These are phyloP conservation scores for Perizoma affinitatum DNA, from an alignment of 2,888 invertebrate species.

Conservation along the genomic window DNA sequence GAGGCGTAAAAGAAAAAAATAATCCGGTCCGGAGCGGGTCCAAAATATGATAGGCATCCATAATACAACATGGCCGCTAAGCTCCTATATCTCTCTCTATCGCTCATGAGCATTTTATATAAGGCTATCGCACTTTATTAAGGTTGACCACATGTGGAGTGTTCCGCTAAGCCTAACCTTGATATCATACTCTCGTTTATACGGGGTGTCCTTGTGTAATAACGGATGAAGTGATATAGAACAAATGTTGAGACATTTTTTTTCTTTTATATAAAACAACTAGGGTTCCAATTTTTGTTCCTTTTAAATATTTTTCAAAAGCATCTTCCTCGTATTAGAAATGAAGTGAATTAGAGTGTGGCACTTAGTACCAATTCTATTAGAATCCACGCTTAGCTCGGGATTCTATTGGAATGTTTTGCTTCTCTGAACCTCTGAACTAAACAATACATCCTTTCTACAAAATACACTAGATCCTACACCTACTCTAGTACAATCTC, in stretches of 20 bases:
- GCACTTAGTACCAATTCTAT: no score
- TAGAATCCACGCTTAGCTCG: no score
- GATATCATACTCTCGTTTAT: constrained; percentile 80
- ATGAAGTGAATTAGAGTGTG: no score
- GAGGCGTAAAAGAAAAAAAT: constrained; percentile 80
- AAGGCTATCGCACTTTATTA: constrained; percentile 77
- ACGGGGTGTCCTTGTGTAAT: constrained; percentile 63
- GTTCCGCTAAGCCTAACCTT: constrained; percentile 84
- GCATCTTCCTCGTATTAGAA: no score
- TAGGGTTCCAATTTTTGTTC: no score
- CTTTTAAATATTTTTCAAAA: no score
- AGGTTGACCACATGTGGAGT: constrained; percentile 84
- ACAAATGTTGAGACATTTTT: constrained; percentile 1
- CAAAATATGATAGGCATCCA: constrained; percentile 85
- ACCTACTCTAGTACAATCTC: no score
- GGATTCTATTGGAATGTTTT: no score
- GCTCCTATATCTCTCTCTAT: constrained; percentile 72
- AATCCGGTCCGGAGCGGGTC: constrained; percentile 82
- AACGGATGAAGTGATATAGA: constrained; percentile 12
- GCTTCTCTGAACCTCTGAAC: no score
- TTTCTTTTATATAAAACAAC: no score
- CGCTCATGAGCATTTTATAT: constrained; percentile 54
- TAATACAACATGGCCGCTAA: constrained; percentile 84
- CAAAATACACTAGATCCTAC: no score
- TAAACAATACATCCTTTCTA: no score